A percentile compares a stretch with the other conserved stretches of the same genome.
phyloP scores from a whole-genome alignment of 2,797 vertebrate genomes.

The Hozukius guyotensis region DNA sequence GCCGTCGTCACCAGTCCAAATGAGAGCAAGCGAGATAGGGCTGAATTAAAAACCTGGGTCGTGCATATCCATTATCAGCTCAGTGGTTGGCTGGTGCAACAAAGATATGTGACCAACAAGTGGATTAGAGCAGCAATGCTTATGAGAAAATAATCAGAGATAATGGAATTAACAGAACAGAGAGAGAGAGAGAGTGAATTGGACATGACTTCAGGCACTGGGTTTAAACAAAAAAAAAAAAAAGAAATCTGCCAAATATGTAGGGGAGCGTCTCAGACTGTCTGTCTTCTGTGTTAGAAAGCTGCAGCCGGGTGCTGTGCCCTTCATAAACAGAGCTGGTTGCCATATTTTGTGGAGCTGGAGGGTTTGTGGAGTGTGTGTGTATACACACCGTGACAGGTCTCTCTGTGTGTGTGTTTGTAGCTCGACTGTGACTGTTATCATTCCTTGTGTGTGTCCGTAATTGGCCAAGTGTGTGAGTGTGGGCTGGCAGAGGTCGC shows the following conservation, averaged over 20 bases:
- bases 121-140: conserved; percentile 71
- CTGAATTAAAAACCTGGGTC: conserved; percentile 53
- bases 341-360: conserved; percentile 60
- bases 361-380: conserved; percentile 40
- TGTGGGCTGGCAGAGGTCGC: conserved; percentile 65
- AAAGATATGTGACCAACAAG: conserved; percentile 71
- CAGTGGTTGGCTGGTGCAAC: conserved; percentile 48
- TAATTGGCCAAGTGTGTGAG: conserved; percentile 53
- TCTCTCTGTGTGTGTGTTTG: conserved; percentile 35
- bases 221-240: conserved; percentile 38
- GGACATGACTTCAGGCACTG: conserved; percentile 56
- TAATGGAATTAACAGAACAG: conserved; percentile 70
- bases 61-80: conserved; percentile 58
- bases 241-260: conserved; percentile 37
- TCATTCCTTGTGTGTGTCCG: conserved; percentile 54
- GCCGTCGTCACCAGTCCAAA: conserved; percentile 21
- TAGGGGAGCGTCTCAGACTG: conserved; percentile 7
- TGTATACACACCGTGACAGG: conserved; percentile 42
- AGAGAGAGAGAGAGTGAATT: conserved; percentile 36
- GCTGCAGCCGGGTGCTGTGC: conserved; percentile 61
- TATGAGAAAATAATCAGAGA: conserved; percentile 71
- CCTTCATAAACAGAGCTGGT: conserved; percentile 61
- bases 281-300: conserved; percentile 37
- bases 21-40: conserved; percentile 20
- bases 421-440: conserved; percentile 45